Conservation (phyloP, 2,888 invertebrate genomes). For the Salticus scenicus region DNA sequence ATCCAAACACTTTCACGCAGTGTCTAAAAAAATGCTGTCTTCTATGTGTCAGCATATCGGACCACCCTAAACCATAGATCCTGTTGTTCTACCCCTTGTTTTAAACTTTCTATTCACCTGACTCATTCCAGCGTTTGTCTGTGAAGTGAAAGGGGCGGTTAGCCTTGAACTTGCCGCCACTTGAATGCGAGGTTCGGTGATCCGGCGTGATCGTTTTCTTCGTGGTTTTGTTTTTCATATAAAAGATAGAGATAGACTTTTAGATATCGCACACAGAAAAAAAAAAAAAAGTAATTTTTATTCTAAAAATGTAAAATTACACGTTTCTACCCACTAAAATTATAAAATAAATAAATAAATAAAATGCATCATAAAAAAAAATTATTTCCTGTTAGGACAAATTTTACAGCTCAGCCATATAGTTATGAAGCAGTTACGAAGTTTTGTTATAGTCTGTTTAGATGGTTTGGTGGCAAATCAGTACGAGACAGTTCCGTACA, state of each 20-base stretch:
- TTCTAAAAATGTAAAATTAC: too few species aligned
- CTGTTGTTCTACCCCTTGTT: neutral
- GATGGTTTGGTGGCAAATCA: too few species aligned
- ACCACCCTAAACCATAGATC: conserved; percentile 19
- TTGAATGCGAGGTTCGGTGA: neutral
- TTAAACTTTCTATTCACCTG: neutral
- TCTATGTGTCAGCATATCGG: neutral
- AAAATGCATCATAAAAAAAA: too few species aligned
- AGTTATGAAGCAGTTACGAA: too few species aligned
- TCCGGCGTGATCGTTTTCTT: neutral
- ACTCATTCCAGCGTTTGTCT: neutral
- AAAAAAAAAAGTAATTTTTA: neutral
- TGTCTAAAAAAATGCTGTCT: neutral
- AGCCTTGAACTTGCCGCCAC: neutral
- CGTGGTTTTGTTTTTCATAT: neutral
- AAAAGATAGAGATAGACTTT: neutral
- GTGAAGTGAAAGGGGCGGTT: neutral
- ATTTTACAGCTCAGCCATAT: too few species aligned
- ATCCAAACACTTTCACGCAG: too few species aligned
- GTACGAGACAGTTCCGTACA: too few species aligned
- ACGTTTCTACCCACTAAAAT: too few species aligned
- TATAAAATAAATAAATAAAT: too few species aligned
- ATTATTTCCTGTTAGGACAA: too few species aligned
- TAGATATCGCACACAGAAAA: neutral
- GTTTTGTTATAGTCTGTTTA: too few species aligned